Evolutionary conservation across 1,140 invertebrate genomes (phyloP).

Genomic region (Bombus waltoni): DNA sequence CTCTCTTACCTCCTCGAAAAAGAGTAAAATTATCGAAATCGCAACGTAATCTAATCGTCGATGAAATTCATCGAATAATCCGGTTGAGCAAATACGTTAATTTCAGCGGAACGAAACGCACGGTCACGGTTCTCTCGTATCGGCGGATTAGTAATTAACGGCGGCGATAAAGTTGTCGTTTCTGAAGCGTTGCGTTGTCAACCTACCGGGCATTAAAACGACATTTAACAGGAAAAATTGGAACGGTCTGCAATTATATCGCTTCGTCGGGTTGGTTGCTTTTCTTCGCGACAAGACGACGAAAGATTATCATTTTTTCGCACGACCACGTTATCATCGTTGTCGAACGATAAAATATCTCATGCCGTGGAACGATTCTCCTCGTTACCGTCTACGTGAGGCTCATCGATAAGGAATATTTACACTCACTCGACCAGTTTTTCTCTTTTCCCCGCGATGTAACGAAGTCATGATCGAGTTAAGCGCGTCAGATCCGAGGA

Average conservation of each 20-base stretch:
- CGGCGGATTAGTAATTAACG: constrained; percentile 13
- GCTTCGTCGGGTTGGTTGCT: neutral
- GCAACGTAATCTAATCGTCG: neutral
- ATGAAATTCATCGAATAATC: neutral
- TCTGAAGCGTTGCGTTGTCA: neutral
- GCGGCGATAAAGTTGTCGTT: neutral
- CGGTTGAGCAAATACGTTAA: neutral
- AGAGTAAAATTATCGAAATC: neutral
- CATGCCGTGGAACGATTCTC: neutral
- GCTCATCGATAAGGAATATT: constrained; percentile 7
- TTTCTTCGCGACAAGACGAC: neutral
- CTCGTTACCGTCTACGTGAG: neutral
- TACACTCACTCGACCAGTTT: too few species aligned
- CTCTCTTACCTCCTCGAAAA: too few species aligned
- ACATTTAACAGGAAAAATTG: neutral
- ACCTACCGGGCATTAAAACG: neutral
- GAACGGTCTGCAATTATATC: neutral
- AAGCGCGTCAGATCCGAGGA: neutral
- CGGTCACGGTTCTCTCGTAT: neutral
- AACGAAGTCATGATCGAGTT: neutral
- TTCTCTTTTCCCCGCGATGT: neutral
- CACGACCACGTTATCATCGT: neutral
- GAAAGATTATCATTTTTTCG: constrained; percentile 20
- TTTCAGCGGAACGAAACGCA: neutral
- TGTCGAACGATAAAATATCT: constrained; percentile 2